Conservation (phyloP, 2,113 vertebrate genomes). For the Epinephelus cyanopodus region DNA sequence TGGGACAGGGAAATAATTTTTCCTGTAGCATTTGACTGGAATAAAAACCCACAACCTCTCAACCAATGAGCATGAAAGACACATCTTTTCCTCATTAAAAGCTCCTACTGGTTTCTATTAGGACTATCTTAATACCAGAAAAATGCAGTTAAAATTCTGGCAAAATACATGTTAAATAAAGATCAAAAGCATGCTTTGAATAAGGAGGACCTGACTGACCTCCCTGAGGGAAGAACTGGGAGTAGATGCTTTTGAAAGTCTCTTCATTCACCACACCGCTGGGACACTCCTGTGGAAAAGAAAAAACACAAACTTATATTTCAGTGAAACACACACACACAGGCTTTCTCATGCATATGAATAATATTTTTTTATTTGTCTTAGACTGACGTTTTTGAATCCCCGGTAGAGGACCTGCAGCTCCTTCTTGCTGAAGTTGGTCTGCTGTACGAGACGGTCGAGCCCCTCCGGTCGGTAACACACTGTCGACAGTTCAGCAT, state of each 20-base stretch:
- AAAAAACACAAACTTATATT: background rate
- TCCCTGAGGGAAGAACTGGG: constrained; percentile 97
- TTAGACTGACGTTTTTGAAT: constrained; percentile 94
- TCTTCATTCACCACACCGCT: constrained; percentile 95
- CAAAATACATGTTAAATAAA: background rate
- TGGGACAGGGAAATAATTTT: background rate
- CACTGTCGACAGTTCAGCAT: constrained; percentile 90
- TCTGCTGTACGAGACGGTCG: constrained; percentile 91
- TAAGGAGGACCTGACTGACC: constrained; percentile 82
- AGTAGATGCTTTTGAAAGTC: constrained; percentile 96
- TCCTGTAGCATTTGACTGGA: too few species aligned
- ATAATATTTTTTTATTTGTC: background rate
- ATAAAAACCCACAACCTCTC: background rate
- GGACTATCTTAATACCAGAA: background rate
- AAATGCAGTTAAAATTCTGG: background rate
- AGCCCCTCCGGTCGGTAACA: constrained; percentile 92
- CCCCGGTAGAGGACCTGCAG: constrained; percentile 95
- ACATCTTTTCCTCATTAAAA: background rate
- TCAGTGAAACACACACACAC: background rate
- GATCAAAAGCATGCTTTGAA: background rate
- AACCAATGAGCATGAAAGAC: background rate
- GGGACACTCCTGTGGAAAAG: constrained; percentile 91
- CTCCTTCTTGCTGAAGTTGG: constrained; percentile 95
- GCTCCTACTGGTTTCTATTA: background rate
- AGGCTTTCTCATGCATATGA: background rate